Conservation (phyloP, 2,797 vertebrate genomes). For the Coccyzus lansbergi region DNA sequence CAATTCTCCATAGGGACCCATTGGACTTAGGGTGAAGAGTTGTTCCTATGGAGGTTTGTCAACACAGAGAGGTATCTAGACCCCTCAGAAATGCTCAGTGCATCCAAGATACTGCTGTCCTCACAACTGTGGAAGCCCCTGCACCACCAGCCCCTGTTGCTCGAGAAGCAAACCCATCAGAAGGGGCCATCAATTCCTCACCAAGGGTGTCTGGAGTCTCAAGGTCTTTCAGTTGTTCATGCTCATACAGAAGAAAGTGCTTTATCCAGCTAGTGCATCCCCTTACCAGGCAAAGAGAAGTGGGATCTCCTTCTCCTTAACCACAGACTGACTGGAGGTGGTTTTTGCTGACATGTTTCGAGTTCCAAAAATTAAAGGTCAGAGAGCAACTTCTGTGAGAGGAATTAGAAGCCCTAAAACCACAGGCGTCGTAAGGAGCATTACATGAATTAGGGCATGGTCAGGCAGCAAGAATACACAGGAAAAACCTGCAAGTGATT, state of each 20-base stretch:
- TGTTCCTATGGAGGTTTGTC: no score
- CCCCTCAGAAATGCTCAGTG: neutral
- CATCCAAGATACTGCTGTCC: neutral
- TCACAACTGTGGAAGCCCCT: neutral
- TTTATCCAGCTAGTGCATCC: neutral
- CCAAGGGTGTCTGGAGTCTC: neutral
- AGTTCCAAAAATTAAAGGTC: neutral
- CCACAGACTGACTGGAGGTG: neutral
- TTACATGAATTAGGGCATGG: neutral
- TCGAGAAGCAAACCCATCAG: neutral
- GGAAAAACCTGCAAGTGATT: neutral
- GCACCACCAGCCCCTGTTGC: no score
- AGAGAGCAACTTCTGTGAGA: neutral
- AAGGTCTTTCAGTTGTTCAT: neutral
- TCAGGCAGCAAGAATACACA: neutral
- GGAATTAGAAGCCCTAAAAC: neutral
- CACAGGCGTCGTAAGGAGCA: neutral
- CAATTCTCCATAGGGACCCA: no score
- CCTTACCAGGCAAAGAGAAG: neutral
- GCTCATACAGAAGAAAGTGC: neutral
- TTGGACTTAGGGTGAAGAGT: no score
- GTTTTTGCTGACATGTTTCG: neutral
- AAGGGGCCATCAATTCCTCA: neutral
- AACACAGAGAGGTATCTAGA: no score
- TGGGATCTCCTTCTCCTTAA: neutral